A percentile compares a stretch with the other conserved stretches of the same genome.
phyloP scores from a whole-genome alignment of 1,140 invertebrate genomes.

The Triops cancriformis region DNA sequence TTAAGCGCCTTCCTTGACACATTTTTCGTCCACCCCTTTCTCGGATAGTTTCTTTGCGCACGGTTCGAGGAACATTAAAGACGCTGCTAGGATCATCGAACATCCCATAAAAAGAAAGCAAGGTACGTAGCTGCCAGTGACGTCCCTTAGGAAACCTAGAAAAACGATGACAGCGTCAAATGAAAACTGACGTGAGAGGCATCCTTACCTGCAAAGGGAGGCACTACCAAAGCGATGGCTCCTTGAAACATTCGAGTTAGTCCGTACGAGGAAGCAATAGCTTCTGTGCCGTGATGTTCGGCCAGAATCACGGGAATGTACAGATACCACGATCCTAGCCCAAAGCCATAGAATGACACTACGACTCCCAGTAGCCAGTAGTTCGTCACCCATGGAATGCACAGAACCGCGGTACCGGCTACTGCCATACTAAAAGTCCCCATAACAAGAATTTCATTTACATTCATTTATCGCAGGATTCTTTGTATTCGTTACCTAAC shows the following conservation, averaged over 20 bases:
- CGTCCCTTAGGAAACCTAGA: conserved; percentile 51
- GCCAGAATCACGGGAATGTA: conserved; percentile 60
- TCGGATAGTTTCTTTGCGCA: background rate
- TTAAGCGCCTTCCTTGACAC: background rate
- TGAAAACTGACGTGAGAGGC: too few relatives aligned
- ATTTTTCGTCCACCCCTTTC: background rate
- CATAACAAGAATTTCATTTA: conserved; percentile 24
- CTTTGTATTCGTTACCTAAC: conserved; percentile 45
- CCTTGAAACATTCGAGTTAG: conserved; percentile 65
- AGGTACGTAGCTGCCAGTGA: conserved; percentile 57
- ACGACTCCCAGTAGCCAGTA: conserved; percentile 52
- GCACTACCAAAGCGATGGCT: conserved; percentile 59
- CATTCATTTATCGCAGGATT: too few relatives aligned
- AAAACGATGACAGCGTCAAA: too few relatives aligned
- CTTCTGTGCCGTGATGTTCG: conserved; percentile 59
- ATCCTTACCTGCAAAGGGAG: conserved; percentile 52
- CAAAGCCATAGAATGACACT: conserved; percentile 56
- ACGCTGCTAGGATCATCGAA: conserved; percentile 58
- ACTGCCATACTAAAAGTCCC: conserved; percentile 50
- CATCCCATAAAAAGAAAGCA: conserved; percentile 66
- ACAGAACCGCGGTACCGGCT: conserved; percentile 54
- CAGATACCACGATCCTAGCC: conserved; percentile 63
- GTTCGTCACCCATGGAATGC: conserved; percentile 53
- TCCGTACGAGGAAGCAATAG: conserved; percentile 64
- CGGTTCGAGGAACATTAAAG: conserved; percentile 35